phyloP scores from a whole-genome alignment of 2,797 vertebrate genomes.

The Microctenopoma lineatum region DNA sequence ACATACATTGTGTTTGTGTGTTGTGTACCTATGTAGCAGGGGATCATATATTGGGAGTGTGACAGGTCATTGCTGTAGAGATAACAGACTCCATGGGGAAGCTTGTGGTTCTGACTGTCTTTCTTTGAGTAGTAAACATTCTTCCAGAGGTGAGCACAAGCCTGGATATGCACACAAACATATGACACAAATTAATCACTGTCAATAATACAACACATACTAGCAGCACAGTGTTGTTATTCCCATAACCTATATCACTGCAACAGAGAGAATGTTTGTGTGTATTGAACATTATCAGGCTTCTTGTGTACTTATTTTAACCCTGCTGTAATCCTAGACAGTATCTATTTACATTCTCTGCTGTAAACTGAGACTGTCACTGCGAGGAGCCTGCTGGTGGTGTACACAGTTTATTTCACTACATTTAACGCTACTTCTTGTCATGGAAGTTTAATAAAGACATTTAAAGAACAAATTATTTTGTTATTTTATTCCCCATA shows the following conservation, averaged over 20 bases:
- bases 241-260: slow-evolving; percentile 44
- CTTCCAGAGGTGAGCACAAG: slow-evolving; percentile 98
- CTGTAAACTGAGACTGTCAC: neutral
- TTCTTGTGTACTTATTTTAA: slow-evolving; percentile 2
- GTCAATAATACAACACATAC: slow-evolving; percentile 50
- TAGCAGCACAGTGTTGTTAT: slow-evolving; percentile 31
- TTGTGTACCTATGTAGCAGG: slow-evolving; percentile 90
- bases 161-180: slow-evolving; percentile 77
- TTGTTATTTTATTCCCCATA: too few species aligned
- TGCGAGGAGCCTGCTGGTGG: neutral
- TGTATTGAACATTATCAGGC: slow-evolving; percentile 1
- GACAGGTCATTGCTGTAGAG: slow-evolving; percentile 83
- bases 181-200: slow-evolving; percentile 54
- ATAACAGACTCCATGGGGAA: slow-evolving; percentile 92
- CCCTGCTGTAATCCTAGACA: neutral
- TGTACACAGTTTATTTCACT: neutral
- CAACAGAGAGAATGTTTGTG: slow-evolving; percentile 17
- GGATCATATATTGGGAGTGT: slow-evolving; percentile 78
- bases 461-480: too few species aligned
- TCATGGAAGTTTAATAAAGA: neutral
- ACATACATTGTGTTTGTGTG: neutral
- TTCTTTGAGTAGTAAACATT: slow-evolving; percentile 87
- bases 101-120: slow-evolving; percentile 85
- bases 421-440: neutral
- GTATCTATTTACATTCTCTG: neutral